Conservation (phyloP, 1,140 invertebrate species). For the Euborellia annulipes region DNA sequence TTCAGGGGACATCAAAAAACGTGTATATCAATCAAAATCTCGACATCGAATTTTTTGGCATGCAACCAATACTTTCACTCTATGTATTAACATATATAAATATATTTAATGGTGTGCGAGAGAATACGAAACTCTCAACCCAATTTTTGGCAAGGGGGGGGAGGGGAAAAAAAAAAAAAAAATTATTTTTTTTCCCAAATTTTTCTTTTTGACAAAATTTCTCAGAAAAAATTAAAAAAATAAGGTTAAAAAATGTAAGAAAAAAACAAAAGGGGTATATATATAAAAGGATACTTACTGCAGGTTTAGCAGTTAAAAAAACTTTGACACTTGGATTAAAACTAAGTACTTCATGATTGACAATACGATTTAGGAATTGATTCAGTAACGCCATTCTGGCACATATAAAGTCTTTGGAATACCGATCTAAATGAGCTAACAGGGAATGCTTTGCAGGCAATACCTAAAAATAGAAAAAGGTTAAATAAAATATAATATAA, state of each 20-base stretch:
- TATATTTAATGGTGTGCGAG: too few species aligned
- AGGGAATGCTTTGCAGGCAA: conserved; percentile 57
- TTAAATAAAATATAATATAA: conserved; percentile 2
- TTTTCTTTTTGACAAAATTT: too few species aligned
- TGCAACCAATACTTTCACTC: too few species aligned
- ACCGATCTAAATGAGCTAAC: conserved; percentile 51
- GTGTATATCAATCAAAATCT: too few species aligned
- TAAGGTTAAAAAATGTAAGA: background rate
- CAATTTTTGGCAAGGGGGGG: too few species aligned
- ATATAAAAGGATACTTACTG: conserved; percentile 29
- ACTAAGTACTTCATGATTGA: conserved; percentile 54
- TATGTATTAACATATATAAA: too few species aligned
- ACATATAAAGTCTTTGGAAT: conserved; percentile 57
- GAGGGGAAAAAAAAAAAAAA: too few species aligned
- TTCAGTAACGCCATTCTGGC: conserved; percentile 52
- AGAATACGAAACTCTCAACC: too few species aligned
- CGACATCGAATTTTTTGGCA: too few species aligned
- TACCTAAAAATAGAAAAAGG: conserved; percentile 34
- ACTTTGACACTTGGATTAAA: conserved; percentile 47
- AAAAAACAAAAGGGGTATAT: background rate
- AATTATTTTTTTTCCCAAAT: too few species aligned
- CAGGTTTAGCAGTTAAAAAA: conserved; percentile 50
- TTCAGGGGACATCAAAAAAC: too few species aligned
- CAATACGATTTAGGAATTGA: conserved; percentile 45
- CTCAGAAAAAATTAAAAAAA: too few species aligned